These are phyloP conservation scores for Erythrocercus mccallii DNA, from an alignment of 2,113 vertebrate genomes.

Conservation along the genomic window DNA sequence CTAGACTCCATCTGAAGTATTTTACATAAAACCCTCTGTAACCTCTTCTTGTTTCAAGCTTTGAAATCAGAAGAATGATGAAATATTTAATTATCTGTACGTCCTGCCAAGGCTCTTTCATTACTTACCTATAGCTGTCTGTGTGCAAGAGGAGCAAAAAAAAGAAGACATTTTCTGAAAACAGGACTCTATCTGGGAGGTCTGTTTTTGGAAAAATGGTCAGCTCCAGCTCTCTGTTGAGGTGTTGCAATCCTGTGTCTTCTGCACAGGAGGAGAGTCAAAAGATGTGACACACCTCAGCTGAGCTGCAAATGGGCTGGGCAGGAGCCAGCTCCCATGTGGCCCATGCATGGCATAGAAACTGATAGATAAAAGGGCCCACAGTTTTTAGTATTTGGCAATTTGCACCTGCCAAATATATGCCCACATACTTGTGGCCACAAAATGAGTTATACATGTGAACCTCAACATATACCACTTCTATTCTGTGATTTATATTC, in stretches of 20 bases:
- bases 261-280: not conserved
- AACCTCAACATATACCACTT: not conserved
- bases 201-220: not conserved
- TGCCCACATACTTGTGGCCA: not conserved
- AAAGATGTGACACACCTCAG: not conserved
- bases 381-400: not conserved
- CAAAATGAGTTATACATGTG: not conserved
- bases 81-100: constrained; percentile 45
- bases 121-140: not conserved
- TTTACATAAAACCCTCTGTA: constrained; percentile 54
- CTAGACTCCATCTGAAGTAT: constrained; percentile 52
- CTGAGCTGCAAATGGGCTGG: not conserved
- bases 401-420: not conserved
- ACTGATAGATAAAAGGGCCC: not conserved
- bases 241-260: not conserved
- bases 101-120: not conserved
- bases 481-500: not conserved
- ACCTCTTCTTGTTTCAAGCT: constrained; percentile 22
- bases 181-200: not conserved
- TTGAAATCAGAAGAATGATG: constrained; percentile 62
- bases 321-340: not conserved
- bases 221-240: not conserved
- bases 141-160: not conserved
- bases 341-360: not conserved
- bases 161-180: not conserved